phyloP scores from a whole-genome alignment of 23 tunicate species.

The Styela plicata region DNA sequence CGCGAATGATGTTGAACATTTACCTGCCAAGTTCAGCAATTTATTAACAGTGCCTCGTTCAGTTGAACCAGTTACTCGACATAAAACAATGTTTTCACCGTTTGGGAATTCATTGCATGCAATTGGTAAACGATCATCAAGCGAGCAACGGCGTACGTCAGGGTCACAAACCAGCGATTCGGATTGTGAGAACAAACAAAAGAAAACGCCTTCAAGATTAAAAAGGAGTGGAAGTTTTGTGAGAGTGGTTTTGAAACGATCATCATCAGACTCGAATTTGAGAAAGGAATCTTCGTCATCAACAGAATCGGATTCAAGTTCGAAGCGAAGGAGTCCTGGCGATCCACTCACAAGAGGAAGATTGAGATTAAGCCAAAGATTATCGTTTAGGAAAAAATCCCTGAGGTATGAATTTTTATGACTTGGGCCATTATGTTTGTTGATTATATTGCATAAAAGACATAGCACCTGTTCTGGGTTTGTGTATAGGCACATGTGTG shows the following conservation, averaged over 20 bases:
- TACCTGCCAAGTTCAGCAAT: conserved; percentile 1
- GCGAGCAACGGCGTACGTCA: not conserved
- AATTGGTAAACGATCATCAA: not conserved
- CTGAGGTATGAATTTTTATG: conserved; percentile 60
- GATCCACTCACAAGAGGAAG: conserved; percentile 29
- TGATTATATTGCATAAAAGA: too few relatives aligned
- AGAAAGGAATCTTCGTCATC: conserved; percentile 29
- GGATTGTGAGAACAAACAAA: conserved; percentile 35
- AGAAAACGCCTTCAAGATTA: conserved; percentile 12
- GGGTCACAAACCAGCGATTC: conserved; percentile 28
- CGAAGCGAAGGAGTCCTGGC: conserved; percentile 33
- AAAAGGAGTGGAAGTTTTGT: conserved; percentile 49
- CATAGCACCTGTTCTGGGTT: too few relatives aligned
- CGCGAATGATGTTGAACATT: not conserved
- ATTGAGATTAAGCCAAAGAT: conserved; percentile 60
- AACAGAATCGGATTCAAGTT: conserved; percentile 36
- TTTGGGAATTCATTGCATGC: not conserved
- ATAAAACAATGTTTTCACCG: conserved; percentile 6
- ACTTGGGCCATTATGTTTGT: too few relatives aligned
- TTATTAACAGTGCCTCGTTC: not conserved
- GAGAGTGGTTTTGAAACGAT: conserved; percentile 49
- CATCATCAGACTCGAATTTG: conserved; percentile 63
- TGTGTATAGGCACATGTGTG: too few relatives aligned
- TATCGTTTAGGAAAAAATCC: conserved; percentile 59
- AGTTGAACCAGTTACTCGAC: not conserved